Conservation (phyloP, 2,113 vertebrate species). For the Chaetodon auriga region DNA sequence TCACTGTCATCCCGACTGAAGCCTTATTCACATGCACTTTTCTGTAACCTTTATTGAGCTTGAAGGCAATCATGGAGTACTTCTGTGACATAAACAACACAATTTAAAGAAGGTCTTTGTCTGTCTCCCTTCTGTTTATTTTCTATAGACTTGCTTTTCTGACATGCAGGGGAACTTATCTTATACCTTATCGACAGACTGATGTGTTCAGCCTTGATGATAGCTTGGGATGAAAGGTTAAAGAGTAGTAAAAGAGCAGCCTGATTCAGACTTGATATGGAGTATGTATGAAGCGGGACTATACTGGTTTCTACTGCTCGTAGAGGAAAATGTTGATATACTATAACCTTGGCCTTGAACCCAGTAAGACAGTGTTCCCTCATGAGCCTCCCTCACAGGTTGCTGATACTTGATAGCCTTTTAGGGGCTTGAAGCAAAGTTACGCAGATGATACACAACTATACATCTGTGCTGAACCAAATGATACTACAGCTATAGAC, state of each 20-base stretch:
- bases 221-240: slow-evolving; percentile 13
- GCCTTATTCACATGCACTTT: not conserved
- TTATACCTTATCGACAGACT: slow-evolving; percentile 37
- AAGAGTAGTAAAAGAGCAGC: not conserved
- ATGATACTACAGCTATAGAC: too few relatives aligned
- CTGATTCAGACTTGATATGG: not conserved
- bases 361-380: too few relatives aligned
- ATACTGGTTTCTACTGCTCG: too few relatives aligned
- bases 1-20: not conserved
- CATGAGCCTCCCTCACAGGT: too few relatives aligned
- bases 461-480: too few relatives aligned
- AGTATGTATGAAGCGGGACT: not conserved
- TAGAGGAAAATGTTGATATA: too few relatives aligned
- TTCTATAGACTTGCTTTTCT: not conserved
- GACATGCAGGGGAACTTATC: not conserved
- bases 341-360: too few relatives aligned
- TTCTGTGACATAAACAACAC: not conserved
- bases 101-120: not conserved
- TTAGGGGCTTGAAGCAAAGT: too few relatives aligned
- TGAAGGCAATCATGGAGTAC: not conserved
- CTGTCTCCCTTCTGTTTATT: not conserved
- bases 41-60: not conserved
- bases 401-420: too few relatives aligned
- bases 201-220: not conserved
- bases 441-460: too few relatives aligned